phyloP scores from a whole-genome alignment of 2,888 invertebrate species.

The Agonopterix alstromeriana region DNA sequence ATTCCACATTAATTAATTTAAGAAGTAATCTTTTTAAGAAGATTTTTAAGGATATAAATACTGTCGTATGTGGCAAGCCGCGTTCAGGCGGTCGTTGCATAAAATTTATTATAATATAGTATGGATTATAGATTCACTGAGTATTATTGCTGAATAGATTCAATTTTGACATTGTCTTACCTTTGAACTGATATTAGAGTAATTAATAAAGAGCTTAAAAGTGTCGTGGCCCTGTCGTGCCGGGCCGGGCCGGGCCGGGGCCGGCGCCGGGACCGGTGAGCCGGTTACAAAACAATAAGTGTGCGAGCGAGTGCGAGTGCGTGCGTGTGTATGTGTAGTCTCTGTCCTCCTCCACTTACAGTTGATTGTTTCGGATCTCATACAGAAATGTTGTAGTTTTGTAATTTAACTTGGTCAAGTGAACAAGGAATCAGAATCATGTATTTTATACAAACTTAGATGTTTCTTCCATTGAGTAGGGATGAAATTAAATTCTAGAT shows the following conservation, averaged over 20 bases:
- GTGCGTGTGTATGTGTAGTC: conserved; percentile 19
- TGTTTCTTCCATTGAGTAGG: conserved; percentile 68
- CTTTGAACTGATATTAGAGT: conserved; percentile 55
- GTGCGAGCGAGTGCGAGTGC: conserved; percentile 25
- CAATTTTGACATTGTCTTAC: conserved; percentile 57
- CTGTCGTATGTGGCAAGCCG: conserved; percentile 51
- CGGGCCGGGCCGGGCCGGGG: conserved; percentile 1
- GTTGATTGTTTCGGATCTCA: conserved; percentile 62
- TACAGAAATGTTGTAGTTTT: conserved; percentile 67
- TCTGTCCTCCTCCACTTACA: conserved; percentile 35
- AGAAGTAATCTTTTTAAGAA: conserved; percentile 69
- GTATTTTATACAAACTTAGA: conserved; percentile 68
- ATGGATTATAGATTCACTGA: conserved; percentile 73
- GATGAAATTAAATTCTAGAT: conserved; percentile 56
- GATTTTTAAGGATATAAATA: conserved; percentile 60
- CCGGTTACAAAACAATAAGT: conserved; percentile 14
- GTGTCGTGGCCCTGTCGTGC: background rate
- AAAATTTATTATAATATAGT: conserved; percentile 67
- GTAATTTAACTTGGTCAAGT: conserved; percentile 55
- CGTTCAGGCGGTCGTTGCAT: conserved; percentile 46
- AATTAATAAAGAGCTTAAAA: conserved; percentile 41
- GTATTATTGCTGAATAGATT: conserved; percentile 73
- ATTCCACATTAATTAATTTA: conserved; percentile 74
- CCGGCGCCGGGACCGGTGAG: conserved; percentile 20
- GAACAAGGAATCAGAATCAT: conserved; percentile 65